phyloP scores from a whole-genome alignment of 2,797 vertebrate genomes.

The Neosilurus mollespiculum region DNA sequence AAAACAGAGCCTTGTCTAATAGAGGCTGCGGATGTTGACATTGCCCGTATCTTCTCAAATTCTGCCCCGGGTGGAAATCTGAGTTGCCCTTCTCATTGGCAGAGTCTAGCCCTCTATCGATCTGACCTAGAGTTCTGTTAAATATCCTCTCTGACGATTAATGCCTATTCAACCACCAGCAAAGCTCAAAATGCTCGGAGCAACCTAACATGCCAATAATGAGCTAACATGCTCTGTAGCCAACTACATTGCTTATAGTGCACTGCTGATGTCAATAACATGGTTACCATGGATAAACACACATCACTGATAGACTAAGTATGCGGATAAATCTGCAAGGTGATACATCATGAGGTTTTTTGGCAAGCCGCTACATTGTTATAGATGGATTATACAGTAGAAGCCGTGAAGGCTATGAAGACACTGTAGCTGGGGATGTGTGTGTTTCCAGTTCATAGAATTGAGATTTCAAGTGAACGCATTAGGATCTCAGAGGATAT shows the following conservation, averaged over 20 bases:
- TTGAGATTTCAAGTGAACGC: slow-evolving; percentile 17
- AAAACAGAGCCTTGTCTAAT: slow-evolving; percentile 51
- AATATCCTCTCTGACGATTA: slow-evolving; percentile 36
- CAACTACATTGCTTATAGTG: background rate
- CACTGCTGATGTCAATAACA: slow-evolving; percentile 20
- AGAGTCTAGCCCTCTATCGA: slow-evolving; percentile 33
- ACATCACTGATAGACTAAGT: slow-evolving; percentile 30
- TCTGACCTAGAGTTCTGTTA: slow-evolving; percentile 21
- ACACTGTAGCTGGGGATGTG: background rate
- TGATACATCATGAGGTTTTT: slow-evolving; percentile 28
- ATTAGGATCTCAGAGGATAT: slow-evolving; percentile 18
- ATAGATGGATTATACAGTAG: slow-evolving; percentile 9
- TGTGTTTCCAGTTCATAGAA: slow-evolving; percentile 23
- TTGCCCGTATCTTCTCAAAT: slow-evolving; percentile 39
- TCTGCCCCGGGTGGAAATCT: slow-evolving; percentile 52
- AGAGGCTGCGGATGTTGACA: slow-evolving; percentile 46
- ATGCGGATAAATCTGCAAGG: slow-evolving; percentile 19
- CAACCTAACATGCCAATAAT: slow-evolving; percentile 32
- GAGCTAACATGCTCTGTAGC: slow-evolving; percentile 20
- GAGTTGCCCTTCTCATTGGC: slow-evolving; percentile 37
- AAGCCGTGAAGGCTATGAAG: slow-evolving; percentile 12
- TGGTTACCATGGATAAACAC: slow-evolving; percentile 41
- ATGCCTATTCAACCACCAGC: slow-evolving; percentile 33
- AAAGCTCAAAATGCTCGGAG: slow-evolving; percentile 21
- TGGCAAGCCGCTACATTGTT: background rate